A percentile compares a stretch with the other conserved stretches of the same genome.
Evolutionary conservation across 2,888 invertebrate genomes (phyloP).

Genomic region (Tenthredo mesomela): DNA sequence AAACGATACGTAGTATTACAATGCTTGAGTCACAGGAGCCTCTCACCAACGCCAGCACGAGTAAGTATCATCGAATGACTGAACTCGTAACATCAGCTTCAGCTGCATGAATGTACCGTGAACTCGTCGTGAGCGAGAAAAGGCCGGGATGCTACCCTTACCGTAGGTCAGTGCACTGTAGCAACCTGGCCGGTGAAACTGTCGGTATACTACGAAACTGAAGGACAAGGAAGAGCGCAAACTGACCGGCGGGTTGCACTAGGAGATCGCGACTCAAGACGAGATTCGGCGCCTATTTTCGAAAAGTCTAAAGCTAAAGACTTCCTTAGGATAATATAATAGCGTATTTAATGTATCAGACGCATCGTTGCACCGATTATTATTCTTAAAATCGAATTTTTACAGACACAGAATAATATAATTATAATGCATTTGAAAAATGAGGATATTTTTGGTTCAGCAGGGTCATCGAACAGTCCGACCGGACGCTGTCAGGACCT

Average conservation of each 20-base stretch:
- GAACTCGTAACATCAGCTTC: no score
- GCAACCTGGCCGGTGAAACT: no score
- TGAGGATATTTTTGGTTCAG: conserved; percentile 55
- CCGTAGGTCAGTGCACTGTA: no score
- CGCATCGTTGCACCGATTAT: not conserved
- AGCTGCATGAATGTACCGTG: no score
- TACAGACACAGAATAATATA: not conserved
- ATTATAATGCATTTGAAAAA: conserved; percentile 58
- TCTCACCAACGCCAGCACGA: no score
- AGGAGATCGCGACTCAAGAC: not conserved
- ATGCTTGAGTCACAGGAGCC: not conserved
- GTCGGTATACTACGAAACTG: no score
- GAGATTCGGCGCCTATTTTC: no score
- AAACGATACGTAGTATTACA: not conserved
- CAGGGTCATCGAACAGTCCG: conserved; percentile 61
- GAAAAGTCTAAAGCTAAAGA: no score
- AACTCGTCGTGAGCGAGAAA: no score
- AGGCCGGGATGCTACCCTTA: no score
- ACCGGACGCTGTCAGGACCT: conserved; percentile 56
- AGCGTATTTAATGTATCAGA: not conserved
- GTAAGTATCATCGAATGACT: no score
- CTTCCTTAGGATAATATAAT: not conserved
- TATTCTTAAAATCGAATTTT: not conserved
- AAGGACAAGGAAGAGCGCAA: no score
- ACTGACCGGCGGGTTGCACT: not conserved